phyloP scores from a whole-genome alignment of 2,113 vertebrate genomes.

The Trichomycterus rosablanca region DNA sequence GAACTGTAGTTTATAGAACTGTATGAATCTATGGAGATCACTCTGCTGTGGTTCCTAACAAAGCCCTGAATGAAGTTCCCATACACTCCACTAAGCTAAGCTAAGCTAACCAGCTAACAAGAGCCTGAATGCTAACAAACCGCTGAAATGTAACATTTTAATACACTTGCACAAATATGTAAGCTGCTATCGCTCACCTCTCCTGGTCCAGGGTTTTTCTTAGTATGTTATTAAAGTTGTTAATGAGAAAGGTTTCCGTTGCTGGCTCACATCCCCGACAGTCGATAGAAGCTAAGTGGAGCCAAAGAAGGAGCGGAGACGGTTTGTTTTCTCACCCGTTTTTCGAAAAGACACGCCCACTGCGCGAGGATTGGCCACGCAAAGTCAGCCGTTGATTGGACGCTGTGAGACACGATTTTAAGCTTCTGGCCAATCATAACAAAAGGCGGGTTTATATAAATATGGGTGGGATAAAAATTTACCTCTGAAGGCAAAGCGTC shows the following conservation, averaged over 20 bases:
- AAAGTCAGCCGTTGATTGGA: not conserved
- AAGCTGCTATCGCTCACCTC: conserved; percentile 60
- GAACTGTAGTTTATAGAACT: not conserved
- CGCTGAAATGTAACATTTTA: not conserved
- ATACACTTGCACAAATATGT: not conserved
- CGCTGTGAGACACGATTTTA: not conserved
- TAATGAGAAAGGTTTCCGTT: conserved; percentile 71
- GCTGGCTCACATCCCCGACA: conserved; percentile 81
- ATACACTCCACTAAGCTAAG: conserved; percentile 35
- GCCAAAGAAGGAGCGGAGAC: conserved; percentile 50
- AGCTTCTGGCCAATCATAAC: not conserved
- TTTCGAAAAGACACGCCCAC: conserved; percentile 5
- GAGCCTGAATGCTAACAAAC: not conserved
- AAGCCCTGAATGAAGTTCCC: conserved; percentile 78
- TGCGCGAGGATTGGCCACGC: not conserved
- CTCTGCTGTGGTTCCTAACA: conserved; percentile 58
- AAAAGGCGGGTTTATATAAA: not conserved
- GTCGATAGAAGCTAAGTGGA: conserved; percentile 57
- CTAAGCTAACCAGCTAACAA: conserved; percentile 16
- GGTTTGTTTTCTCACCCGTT: conserved; percentile 33
- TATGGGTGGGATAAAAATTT: too few species aligned
- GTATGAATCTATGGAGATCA: too few species aligned
- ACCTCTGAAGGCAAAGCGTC: too few species aligned
- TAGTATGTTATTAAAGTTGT: conserved; percentile 63
- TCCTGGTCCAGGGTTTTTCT: conserved; percentile 73